phyloP scores from a whole-genome alignment of 2,888 invertebrate genomes.

The Cantharis rufa region DNA sequence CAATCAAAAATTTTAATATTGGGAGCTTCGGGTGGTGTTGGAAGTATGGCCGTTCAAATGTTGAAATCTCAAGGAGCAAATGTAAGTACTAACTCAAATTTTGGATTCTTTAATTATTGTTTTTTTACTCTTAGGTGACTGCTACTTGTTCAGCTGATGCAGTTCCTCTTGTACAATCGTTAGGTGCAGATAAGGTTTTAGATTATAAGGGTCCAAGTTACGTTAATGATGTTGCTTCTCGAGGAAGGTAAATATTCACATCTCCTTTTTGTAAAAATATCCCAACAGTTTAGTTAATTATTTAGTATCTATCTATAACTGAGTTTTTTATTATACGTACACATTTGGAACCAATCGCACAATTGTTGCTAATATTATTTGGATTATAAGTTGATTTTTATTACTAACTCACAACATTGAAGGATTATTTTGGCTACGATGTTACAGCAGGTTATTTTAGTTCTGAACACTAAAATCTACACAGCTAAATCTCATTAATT shows the following conservation, averaged over 20 bases:
- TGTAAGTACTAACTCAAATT: conserved; percentile 7
- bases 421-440: no score
- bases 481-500: no score
- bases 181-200: conserved; percentile 74
- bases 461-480: no score
- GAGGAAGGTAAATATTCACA: conserved; percentile 63
- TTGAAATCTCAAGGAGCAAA: conserved; percentile 74
- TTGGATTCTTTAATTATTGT: background rate
- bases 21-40: conserved; percentile 92
- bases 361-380: no score
- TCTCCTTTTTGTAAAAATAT: no score
- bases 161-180: conserved; percentile 61
- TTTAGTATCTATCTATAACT: no score
- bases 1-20: conserved; percentile 74
- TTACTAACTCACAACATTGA: no score
- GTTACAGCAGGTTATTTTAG: no score
- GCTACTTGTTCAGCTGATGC: conserved; percentile 78
- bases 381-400: no score
- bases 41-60: conserved; percentile 84
- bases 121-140: conserved; percentile 57
- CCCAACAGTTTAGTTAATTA: no score
- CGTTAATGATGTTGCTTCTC: conserved; percentile 60
- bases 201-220: conserved; percentile 74
- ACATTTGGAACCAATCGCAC: no score
- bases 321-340: no score